Percentiles rank a stretch among this genome's conserved stretches.
phyloP scores from a whole-genome alignment of 2,113 vertebrate species.

The Ploceus nigricollis region DNA sequence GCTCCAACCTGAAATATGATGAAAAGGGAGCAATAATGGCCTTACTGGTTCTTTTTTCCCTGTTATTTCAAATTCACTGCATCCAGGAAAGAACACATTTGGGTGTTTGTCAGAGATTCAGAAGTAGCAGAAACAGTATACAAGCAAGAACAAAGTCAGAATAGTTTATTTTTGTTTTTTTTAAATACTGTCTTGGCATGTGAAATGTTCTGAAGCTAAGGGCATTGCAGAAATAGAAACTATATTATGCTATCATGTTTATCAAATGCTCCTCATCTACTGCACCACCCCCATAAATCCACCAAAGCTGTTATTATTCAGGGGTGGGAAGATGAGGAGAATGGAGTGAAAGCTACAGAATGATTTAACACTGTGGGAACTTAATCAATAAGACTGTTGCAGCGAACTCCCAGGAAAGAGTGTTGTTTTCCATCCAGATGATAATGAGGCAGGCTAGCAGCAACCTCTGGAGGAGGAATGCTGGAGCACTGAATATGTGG shows the following conservation, averaged over 20 bases:
- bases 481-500: constrained; percentile 65
- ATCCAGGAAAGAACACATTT: neutral
- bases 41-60: neutral
- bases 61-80: constrained; percentile 24
- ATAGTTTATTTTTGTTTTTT: constrained; percentile 63
- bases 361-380: constrained; percentile 82
- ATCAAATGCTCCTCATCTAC: constrained; percentile 51
- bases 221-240: constrained; percentile 53
- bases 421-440: constrained; percentile 80
- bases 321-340: constrained; percentile 70
- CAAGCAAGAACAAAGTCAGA: constrained; percentile 45
- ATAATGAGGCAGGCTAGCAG: constrained; percentile 78
- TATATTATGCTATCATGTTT: constrained; percentile 31
- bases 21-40: neutral
- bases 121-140: neutral
- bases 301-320: constrained; percentile 78
- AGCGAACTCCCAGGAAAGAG: constrained; percentile 73
- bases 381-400: constrained; percentile 81
- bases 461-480: constrained; percentile 77
- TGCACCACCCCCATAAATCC: constrained; percentile 69
- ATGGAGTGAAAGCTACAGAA: constrained; percentile 74
- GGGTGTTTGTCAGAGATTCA: neutral
- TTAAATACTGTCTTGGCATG: constrained; percentile 30
- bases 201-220: constrained; percentile 35
- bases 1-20: neutral